Evolutionary conservation across 1,140 invertebrate species (phyloP).

Genomic region (Hypothenemus hampei): DNA sequence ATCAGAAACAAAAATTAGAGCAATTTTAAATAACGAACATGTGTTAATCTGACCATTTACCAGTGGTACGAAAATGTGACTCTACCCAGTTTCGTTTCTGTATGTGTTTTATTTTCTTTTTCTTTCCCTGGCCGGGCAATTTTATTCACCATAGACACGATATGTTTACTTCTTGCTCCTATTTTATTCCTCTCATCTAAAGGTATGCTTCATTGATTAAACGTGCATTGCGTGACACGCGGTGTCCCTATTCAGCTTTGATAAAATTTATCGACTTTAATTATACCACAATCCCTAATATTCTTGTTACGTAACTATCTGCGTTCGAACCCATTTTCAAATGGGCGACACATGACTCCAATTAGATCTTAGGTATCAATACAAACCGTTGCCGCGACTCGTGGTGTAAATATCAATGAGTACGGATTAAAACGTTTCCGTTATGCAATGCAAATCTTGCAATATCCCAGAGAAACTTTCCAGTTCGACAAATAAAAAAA

Average conservation of each 20-base stretch:
- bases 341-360: neutral
- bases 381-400: too few species aligned
- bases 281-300: too few species aligned
- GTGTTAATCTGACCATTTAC: conserved; percentile 24
- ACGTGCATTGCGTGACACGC: conserved; percentile 4
- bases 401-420: too few species aligned
- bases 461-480: too few species aligned
- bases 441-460: too few species aligned
- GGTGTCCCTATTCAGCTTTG: neutral
- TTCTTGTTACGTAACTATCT: too few species aligned
- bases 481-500: too few species aligned
- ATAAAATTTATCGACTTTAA: too few species aligned
- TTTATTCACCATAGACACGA: conserved; percentile 19
- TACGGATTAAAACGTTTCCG: too few species aligned
- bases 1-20: conserved; percentile 30
- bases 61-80: conserved; percentile 24
- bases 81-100: conserved; percentile 16
- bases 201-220: neutral
- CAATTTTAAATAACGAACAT: conserved; percentile 28
- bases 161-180: conserved; percentile 14
- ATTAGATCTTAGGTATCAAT: neutral
- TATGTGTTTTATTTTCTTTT: too few species aligned
- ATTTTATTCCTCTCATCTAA: conserved; percentile 16
- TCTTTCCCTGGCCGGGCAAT: conserved; percentile 6
- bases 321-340: too few species aligned